Evolutionary conservation across 2,113 vertebrate species (phyloP).

Genomic region (Actinemys pallida): DNA sequence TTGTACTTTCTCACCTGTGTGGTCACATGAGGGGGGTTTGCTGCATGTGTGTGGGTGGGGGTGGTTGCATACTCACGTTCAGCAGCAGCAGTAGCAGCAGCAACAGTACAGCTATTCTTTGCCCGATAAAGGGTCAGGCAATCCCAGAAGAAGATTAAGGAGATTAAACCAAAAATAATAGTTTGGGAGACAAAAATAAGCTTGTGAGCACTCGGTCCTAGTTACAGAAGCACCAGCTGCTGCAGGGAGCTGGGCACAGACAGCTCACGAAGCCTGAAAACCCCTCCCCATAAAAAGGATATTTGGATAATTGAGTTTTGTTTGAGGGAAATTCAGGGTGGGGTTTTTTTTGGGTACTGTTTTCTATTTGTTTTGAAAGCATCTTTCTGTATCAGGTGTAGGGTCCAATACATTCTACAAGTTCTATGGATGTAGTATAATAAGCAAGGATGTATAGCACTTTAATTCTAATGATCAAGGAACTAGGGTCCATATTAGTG

Average conservation of each 20-base stretch:
- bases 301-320: background rate
- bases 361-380: background rate
- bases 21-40: rapidly evolving
- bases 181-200: constrained; percentile 24
- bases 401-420: background rate
- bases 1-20: background rate
- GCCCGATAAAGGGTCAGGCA: constrained; percentile 10
- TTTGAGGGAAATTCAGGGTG: background rate
- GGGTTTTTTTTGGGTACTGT: rapidly evolving
- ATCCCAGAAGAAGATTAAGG: constrained; percentile 5
- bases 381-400: background rate
- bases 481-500: background rate
- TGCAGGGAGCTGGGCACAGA: background rate
- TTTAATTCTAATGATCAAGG: background rate
- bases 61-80: background rate
- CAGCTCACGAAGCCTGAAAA: background rate
- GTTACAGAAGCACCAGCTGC: background rate
- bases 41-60: background rate
- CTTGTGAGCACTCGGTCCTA: background rate
- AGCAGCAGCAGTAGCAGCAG: background rate
- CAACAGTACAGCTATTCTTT: background rate
- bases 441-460: background rate
- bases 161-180: constrained; percentile 27
- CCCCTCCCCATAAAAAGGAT: background rate
- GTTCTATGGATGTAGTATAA: background rate